phyloP scores from a whole-genome alignment of 1,140 invertebrate genomes.

The Caerostris extrusa region DNA sequence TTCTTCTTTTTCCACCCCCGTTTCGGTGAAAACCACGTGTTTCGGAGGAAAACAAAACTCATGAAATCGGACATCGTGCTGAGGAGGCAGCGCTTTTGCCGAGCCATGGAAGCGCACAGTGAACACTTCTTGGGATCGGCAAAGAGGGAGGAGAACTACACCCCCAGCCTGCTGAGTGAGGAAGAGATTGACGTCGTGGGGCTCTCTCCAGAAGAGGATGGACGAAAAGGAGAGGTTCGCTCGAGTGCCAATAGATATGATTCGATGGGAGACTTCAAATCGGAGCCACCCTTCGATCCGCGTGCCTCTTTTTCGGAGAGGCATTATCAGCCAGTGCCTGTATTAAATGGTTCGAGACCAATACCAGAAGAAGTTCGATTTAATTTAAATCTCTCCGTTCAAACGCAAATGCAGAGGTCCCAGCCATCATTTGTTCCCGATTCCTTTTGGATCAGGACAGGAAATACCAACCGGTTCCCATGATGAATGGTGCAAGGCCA shows the following conservation, averaged over 20 bases:
- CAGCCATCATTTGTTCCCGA: neutral
- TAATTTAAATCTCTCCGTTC: neutral
- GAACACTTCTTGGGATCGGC: neutral
- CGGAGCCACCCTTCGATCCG: neutral
- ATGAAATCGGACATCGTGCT: constrained; percentile 24
- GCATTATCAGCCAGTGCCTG: neutral
- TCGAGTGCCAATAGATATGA: neutral
- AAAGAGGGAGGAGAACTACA: neutral
- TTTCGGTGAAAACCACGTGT: neutral
- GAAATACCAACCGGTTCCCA: neutral
- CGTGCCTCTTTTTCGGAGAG: neutral
- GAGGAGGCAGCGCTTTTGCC: neutral
- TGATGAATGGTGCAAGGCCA: neutral
- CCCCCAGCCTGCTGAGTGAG: neutral
- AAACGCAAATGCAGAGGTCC: neutral
- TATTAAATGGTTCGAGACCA: no score
- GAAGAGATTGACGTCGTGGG: constrained; percentile 2
- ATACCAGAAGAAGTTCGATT: neutral
- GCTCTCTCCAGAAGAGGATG: neutral
- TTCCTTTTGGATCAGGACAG: neutral
- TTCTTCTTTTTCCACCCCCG: neutral
- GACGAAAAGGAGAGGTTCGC: neutral
- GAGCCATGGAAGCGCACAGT: neutral
- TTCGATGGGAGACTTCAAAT: neutral
- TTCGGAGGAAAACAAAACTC: constrained; percentile 20